Evolutionary conservation across 2,888 invertebrate species (phyloP), one percentile per base, ranked within the genome.

Genomic region (Lepidochitona cinerea): DNA sequence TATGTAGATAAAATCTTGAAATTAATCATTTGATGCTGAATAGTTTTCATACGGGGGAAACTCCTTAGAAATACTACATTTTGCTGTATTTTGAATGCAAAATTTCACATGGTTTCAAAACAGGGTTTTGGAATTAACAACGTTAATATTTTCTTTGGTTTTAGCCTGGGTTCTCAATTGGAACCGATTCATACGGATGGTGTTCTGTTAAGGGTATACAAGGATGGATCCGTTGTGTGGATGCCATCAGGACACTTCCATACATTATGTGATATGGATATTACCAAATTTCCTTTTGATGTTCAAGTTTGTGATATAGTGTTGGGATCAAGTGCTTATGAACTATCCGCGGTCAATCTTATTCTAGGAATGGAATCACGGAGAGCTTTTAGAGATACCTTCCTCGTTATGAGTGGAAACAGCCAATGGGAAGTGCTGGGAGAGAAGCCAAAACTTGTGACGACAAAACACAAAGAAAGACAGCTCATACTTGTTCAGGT

Each of bases 381-480:
- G 29, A 18, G 5, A 4, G 26, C 23, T 14, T 59, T 4, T 32
- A 7, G 29, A 7, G 59, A 26, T 12, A 4, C 29, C 23, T 14
- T 14, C 4, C 23, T 2, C 2, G 29, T 29, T 4, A 29, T 59
- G 2, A 29, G 12, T 23, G 59, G 26, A 18, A 59, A 29, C 59
- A 59, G 59, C 9, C 59, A 59, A 59, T 59, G 59, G 59, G 59
- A 59, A 59, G 59, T 59, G 32, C 29, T 59, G 9, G 59, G 32
- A 14, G 32, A 23, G 9, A 29, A 3, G 5, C 26, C 59, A 2
- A 14, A 12, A 14, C 29, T 26, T 18, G 2, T 4, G 14, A 14
- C 14, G 26, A 29, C 5, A 26, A 9, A 4, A 29, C 1, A 26
- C 2, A 1, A 32, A 23, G 12, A 3, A 1, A 4, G 23, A 1